Percentiles rank a stretch among this genome's conserved stretches.
phyloP scores from a whole-genome alignment of 2,888 invertebrate species.

The Oasisia sp. region DNA sequence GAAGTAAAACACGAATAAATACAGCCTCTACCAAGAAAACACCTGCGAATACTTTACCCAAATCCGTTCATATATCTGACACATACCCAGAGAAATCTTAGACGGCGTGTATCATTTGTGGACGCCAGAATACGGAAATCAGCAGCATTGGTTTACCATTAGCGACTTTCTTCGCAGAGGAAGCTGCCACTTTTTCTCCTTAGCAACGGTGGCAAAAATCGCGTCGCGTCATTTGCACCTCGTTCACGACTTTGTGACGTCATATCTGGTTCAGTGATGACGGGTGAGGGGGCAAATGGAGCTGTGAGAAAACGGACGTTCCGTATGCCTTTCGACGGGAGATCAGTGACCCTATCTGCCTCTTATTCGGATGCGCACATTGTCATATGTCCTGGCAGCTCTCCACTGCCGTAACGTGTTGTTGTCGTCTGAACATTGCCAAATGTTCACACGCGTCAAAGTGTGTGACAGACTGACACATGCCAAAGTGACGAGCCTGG shows the following conservation, averaged over 20 bases:
- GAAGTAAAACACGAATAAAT: not conserved
- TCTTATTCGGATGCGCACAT: not conserved
- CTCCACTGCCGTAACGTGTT: not conserved
- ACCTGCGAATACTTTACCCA: not conserved
- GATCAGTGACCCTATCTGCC: not conserved
- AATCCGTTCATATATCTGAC: not conserved
- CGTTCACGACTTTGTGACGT: not conserved
- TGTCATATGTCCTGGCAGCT: not conserved
- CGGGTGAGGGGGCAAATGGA: not conserved
- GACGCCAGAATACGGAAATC: not conserved
- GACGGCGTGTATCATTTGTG: not conserved
- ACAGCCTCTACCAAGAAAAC: not conserved
- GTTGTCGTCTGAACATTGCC: not conserved
- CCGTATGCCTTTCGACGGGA: not conserved
- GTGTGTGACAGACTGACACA: not conserved
- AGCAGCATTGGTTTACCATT: not conserved
- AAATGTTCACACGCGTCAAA: not conserved
- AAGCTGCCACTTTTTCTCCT: not conserved
- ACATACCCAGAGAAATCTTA: not conserved
- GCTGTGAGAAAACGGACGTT: not conserved
- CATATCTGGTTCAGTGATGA: not conserved
- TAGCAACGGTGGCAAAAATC: not conserved
- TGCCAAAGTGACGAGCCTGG: not conserved
- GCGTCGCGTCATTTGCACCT: not conserved
- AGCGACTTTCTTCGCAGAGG: not conserved